phyloP scores from a whole-genome alignment of 2,113 vertebrate species.

The Daphoenositta chrysoptera region DNA sequence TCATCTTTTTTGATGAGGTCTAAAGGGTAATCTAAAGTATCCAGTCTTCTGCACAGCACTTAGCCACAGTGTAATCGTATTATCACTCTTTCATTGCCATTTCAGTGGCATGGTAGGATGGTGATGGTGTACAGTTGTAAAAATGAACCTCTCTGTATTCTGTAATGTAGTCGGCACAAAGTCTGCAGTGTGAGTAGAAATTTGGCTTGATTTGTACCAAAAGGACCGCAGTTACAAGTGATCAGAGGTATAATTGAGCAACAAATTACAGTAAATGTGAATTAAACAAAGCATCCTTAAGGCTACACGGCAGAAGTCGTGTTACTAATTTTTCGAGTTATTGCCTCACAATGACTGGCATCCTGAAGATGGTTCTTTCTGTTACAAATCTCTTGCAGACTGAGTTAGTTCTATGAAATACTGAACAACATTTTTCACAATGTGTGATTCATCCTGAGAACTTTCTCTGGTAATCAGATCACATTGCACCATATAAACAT shows the following conservation, averaged over 20 bases:
- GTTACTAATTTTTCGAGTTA: conserved; percentile 29
- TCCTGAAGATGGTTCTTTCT: not conserved
- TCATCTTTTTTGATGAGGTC: not conserved
- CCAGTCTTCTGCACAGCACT: not conserved
- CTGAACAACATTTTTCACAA: not conserved
- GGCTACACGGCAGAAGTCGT: conserved; percentile 21
- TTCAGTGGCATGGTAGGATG: not conserved
- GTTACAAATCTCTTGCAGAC: not conserved
- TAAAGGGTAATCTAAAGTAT: not conserved
- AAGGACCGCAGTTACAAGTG: not conserved
- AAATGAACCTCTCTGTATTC: not conserved
- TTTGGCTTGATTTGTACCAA: conserved; percentile 13
- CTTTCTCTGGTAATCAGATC: not conserved
- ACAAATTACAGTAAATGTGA: conserved; percentile 3
- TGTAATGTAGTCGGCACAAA: not conserved
- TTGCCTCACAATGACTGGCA: conserved; percentile 11
- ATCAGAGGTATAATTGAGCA: conserved; percentile 20
- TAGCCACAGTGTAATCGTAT: not conserved
- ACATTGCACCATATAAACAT: not conserved
- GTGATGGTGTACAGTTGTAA: not conserved
- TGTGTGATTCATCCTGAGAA: not conserved
- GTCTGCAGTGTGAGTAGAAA: not conserved
- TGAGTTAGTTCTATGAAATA: not conserved
- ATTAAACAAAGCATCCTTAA: conserved; percentile 37
- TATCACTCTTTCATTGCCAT: not conserved